Evolutionary conservation across 2,113 vertebrate species (phyloP).

Genomic region (Raja brachyura): DNA sequence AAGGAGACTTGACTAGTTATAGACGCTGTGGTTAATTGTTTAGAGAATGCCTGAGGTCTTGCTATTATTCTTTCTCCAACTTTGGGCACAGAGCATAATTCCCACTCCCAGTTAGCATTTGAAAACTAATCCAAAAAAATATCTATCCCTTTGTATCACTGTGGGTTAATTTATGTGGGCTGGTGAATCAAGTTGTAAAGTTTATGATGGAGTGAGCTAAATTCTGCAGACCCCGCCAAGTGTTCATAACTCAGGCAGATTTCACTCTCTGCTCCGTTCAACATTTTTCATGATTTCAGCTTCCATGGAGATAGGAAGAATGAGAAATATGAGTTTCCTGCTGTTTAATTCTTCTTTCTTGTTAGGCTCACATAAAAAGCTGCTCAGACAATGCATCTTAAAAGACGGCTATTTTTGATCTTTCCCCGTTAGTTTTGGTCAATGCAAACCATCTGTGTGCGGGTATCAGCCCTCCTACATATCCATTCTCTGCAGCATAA

Average conservation of each 20-base stretch:
- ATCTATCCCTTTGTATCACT: not conserved
- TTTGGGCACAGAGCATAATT: not conserved
- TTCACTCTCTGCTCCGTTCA: not conserved
- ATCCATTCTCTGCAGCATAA: not conserved
- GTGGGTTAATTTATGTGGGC: not conserved
- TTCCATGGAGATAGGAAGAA: not conserved
- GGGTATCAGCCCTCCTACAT: not conserved
- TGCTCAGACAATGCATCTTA: not conserved
- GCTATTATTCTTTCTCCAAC: too few species aligned
- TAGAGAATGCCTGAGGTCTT: not conserved
- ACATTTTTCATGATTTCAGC: not conserved
- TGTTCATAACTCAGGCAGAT: not conserved
- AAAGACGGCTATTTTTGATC: not conserved
- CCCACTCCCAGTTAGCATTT: not conserved
- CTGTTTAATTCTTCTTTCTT: not conserved
- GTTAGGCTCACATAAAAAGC: not conserved
- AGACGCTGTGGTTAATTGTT: not conserved
- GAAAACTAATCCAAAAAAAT: not conserved
- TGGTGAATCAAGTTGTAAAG: not conserved
- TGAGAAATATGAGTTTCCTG: conserved; percentile 2
- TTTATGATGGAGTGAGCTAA: too few species aligned
- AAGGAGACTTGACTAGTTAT: not conserved
- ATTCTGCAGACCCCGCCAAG: not conserved
- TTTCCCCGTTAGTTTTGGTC: not conserved
- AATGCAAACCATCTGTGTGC: not conserved